Evolutionary conservation across 2,797 vertebrate genomes (phyloP).

Genomic region (Streptopelia turtur): DNA sequence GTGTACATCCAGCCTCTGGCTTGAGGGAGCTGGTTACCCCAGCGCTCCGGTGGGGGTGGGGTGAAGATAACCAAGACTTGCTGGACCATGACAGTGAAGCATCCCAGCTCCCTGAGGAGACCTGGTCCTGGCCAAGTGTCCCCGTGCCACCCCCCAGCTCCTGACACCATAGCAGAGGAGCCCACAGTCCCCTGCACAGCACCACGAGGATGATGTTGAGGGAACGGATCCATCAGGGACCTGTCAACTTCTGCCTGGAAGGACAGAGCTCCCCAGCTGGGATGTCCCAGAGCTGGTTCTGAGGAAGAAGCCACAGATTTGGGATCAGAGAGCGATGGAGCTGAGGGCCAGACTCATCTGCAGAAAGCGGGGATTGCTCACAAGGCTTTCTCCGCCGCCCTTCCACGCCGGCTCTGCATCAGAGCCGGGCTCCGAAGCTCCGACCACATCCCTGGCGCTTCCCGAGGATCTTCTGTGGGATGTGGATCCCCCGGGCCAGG

Average conservation of each 20-base stretch:
- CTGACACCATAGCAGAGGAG: conserved; percentile 15
- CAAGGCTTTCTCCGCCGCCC: not conserved
- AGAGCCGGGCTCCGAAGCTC: conserved; percentile 1
- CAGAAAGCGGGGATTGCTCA: not conserved
- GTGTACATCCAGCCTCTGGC: accelerated
- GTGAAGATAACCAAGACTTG: conserved; percentile 38
- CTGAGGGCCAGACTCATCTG: not conserved
- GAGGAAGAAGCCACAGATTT: conserved; percentile 34
- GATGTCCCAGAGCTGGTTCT: conserved; percentile 49
- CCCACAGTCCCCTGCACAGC: not conserved
- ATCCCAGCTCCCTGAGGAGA: not conserved
- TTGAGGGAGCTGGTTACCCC: conserved; percentile 13
- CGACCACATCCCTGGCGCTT: accelerated
- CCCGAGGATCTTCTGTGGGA: not conserved
- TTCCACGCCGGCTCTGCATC: not conserved
- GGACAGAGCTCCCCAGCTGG: not conserved
- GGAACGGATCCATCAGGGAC: not conserved
- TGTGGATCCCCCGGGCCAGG: not conserved
- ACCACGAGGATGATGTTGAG: not conserved
- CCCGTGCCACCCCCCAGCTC: conserved; percentile 5
- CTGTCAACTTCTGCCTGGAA: conserved; percentile 15
- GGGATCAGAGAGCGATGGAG: conserved; percentile 10
- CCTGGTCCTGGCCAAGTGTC: not conserved
- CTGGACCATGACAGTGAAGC: not conserved
- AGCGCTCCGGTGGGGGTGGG: conserved; percentile 8